Percentiles rank a stretch among this genome's conserved stretches.
These are phyloP conservation scores for Ectropis crepuscularia DNA, from an alignment of 2,888 invertebrate species.

Conservation along the genomic window DNA sequence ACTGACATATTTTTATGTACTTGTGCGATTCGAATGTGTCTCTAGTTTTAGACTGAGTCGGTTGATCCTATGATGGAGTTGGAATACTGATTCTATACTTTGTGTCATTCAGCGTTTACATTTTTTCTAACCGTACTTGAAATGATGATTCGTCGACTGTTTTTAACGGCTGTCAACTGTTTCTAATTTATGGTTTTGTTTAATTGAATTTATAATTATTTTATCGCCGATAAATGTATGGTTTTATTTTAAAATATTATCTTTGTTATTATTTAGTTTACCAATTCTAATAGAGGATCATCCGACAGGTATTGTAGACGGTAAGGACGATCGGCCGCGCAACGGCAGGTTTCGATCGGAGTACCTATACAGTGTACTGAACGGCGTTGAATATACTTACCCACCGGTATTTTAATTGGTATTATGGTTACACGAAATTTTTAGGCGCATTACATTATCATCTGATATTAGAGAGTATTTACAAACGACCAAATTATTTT, in stretches of 20 bases:
- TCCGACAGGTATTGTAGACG: constrained; percentile 42
- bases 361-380: constrained; percentile 63
- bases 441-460: constrained; percentile 65
- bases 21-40: constrained; percentile 78
- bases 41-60: constrained; percentile 64
- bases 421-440: constrained; percentile 74
- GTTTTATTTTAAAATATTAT: background rate
- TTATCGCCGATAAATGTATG: background rate
- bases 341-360: constrained; percentile 60
- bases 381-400: constrained; percentile 77
- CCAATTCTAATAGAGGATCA: constrained; percentile 31
- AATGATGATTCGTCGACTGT: background rate
- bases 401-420: constrained; percentile 85
- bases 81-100: constrained; percentile 6
- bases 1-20: constrained; percentile 79
- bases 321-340: constrained; percentile 69
- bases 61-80: constrained; percentile 28
- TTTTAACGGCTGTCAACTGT: background rate
- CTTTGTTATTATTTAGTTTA: constrained; percentile 14
- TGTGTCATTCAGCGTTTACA: background rate
- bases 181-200: background rate
- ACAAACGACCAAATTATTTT: constrained; percentile 31
- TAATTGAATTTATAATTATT: background rate
- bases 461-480: constrained; percentile 46
- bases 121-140: background rate